Evolutionary conservation across 2,113 vertebrate genomes (phyloP).

Genomic region (Paradisaea rubra): DNA sequence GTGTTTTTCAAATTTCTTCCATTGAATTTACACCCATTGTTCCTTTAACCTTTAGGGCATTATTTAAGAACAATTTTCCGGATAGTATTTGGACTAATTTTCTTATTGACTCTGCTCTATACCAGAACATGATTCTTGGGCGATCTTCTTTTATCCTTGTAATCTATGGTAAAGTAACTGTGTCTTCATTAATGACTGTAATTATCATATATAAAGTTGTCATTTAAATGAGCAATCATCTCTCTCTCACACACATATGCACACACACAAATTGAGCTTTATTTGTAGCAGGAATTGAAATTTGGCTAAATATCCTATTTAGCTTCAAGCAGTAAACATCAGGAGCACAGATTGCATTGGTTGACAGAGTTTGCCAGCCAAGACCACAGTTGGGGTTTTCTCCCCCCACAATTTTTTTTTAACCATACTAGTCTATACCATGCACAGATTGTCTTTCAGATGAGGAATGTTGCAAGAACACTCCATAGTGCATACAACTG

Average conservation of each 20-base stretch:
- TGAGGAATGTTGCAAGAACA: slow-evolving; percentile 38
- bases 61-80: slow-evolving; percentile 66
- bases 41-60: slow-evolving; percentile 71
- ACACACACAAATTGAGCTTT: slow-evolving; percentile 52
- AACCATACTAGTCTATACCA: not conserved
- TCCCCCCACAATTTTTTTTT: not conserved
- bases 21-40: slow-evolving; percentile 34
- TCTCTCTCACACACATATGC: not conserved
- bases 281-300: slow-evolving; percentile 63
- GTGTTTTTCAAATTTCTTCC: slow-evolving; percentile 68
- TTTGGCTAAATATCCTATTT: slow-evolving; percentile 47
- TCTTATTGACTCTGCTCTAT: slow-evolving; percentile 62
- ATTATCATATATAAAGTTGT: slow-evolving; percentile 73
- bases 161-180: slow-evolving; percentile 68
- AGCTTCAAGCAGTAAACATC: slow-evolving; percentile 38
- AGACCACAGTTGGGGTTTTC: slow-evolving; percentile 1
- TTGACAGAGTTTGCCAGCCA: slow-evolving; percentile 39
- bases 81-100: slow-evolving; percentile 67
- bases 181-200: slow-evolving; percentile 73
- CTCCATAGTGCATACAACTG: slow-evolving; percentile 27
- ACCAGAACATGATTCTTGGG: slow-evolving; percentile 55
- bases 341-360: not conserved
- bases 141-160: slow-evolving; percentile 64
- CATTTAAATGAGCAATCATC: slow-evolving; percentile 71
- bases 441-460: slow-evolving; percentile 35